Conservation (phyloP, 2,888 invertebrate genomes). For the Rhaphigaster nebulosa region DNA sequence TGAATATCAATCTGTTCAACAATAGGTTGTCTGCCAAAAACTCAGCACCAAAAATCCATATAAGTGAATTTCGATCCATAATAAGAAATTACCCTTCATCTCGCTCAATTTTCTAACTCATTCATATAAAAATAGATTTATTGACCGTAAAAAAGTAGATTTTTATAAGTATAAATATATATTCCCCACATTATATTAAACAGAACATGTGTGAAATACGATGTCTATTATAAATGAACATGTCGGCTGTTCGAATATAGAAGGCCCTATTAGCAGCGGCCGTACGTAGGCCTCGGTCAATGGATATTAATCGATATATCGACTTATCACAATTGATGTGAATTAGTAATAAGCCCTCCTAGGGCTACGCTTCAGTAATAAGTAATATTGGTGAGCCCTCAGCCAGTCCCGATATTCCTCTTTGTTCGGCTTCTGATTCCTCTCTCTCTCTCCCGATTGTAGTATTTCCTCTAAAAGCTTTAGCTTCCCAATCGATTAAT, state of each 20-base stretch:
- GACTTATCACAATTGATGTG: not conserved
- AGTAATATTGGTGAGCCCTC: conserved; percentile 16
- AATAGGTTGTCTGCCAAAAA: no score
- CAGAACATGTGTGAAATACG: no score
- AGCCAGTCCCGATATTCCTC: not conserved
- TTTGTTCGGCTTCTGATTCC: not conserved
- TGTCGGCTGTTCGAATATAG: not conserved
- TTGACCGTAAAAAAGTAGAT: no score
- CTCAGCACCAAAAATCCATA: no score
- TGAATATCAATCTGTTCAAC: no score
- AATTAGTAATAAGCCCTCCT: conserved; percentile 19
- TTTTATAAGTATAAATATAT: no score
- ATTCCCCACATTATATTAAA: no score
- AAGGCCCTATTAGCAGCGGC: not conserved
- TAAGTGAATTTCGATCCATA: no score
- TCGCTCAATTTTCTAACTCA: no score
- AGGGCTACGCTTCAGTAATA: conserved; percentile 15
- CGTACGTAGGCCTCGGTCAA: not conserved
- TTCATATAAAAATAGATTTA: no score
- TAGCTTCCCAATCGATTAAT: not conserved
- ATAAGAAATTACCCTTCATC: no score
- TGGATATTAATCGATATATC: conserved; percentile 7
- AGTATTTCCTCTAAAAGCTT: conserved; percentile 26
- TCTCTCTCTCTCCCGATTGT: not conserved
- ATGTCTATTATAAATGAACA: not conserved